Base-by-base conservation (phyloP, 1,140 invertebrate species). In the Trichoplusia ni region DNA sequence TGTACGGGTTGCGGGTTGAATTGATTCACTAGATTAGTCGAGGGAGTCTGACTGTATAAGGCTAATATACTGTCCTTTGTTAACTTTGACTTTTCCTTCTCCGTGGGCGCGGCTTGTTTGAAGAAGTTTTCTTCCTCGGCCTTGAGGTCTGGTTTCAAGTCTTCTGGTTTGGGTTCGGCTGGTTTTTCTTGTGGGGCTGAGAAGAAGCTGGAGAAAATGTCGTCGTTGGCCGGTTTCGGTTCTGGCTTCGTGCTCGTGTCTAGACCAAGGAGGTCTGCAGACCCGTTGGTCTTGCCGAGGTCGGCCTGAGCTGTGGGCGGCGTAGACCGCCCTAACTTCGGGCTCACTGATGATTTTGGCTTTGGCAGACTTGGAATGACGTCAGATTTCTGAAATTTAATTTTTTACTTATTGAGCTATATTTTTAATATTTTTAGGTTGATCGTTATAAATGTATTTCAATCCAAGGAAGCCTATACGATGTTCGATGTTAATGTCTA, bases 1-100 rank as follows among this genome's bases (percentile, higher is more conserved):
- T 27, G 54, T 0, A 58, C 38, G 0, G 76, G 67, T 9, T 69
- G 69, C 1, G 72, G 71, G 47, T 75, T 80, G 65, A 82, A 86
- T 74, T 89, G 84, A 72, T 73, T 86, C 14, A 59, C 77, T 86
- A 86, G 67, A 67, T 83, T 86, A 1, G 72, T 81, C 14, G 76
- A 65, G 3, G 93, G 92, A 7, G 92, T 91, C 74, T 93, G 95
- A 67, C 94, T 95, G 86, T 98, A 99, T 23, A 98, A 85, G 3
- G 97, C 97, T 81, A 99, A 91, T 89, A 99, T 98, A 81, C 97
- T 98, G 78, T 98, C 97, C 90, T 97, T 98, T 18, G 96, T 97
- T 86, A 98, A 91, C 91, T 97, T 97, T 60, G 94, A 94, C 67
- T 95, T 95, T 73, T 95, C 94, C 69, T 94, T 94, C 72, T 94